Conservation (phyloP, 2,888 invertebrate genomes). For the Helobdella robusta region DNA sequence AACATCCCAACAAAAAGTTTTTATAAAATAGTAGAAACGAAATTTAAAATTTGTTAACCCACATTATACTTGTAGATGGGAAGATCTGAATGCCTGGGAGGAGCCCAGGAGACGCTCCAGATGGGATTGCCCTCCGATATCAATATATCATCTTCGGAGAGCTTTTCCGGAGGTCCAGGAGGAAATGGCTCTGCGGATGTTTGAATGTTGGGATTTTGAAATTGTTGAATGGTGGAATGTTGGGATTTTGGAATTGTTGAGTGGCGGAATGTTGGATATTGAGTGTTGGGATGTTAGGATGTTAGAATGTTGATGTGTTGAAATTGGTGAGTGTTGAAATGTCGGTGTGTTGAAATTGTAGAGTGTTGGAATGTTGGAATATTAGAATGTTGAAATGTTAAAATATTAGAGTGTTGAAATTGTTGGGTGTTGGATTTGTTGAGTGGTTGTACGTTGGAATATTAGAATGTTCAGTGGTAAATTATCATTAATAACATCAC, state of each 20-base stretch:
- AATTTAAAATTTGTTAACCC: too few relatives aligned
- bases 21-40: too few relatives aligned
- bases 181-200: constrained; percentile 37
- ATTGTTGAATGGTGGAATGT: neutral
- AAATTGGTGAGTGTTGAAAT: neutral
- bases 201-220: neutral
- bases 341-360: neutral
- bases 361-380: neutral
- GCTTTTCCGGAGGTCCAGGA: constrained; percentile 41
- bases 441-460: too few relatives aligned
- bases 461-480: too few relatives aligned
- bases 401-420: constrained; percentile 5
- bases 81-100: constrained; percentile 41
- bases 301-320: too few relatives aligned
- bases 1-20: too few relatives aligned
- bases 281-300: neutral
- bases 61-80: constrained; percentile 44
- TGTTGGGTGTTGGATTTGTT: neutral
- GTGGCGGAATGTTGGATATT: neutral
- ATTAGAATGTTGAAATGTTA: neutral
- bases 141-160: constrained; percentile 40
- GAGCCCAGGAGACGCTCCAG: constrained; percentile 42
- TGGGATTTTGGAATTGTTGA: neutral
- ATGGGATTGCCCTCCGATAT: constrained; percentile 40
- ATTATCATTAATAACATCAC: too few relatives aligned